Percentiles rank a stretch among this genome's conserved stretches.
Evolutionary conservation across 2,797 vertebrate genomes (phyloP).

Genomic region (Pangasius macronema): DNA sequence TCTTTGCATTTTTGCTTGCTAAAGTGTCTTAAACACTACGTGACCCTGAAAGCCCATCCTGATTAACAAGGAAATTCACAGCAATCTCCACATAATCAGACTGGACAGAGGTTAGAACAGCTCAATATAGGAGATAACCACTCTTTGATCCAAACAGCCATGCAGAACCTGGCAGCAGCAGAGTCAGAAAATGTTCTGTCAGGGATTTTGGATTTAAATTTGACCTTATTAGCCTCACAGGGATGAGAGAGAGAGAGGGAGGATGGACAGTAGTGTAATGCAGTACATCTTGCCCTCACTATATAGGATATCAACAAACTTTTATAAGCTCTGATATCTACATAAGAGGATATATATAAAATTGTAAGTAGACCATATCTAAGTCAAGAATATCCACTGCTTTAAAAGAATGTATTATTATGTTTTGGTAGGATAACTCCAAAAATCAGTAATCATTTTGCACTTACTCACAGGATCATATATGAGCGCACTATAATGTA

Average conservation of each 20-base stretch:
- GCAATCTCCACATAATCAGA: conserved; percentile 87
- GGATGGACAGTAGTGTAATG: conserved; percentile 33
- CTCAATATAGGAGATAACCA: conserved; percentile 96
- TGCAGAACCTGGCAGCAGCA: conserved; percentile 84
- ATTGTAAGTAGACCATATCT: neutral
- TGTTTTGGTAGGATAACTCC: neutral
- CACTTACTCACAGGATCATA: neutral
- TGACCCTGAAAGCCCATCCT: conserved; percentile 76
- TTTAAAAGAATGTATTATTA: neutral
- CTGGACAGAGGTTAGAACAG: conserved; percentile 96
- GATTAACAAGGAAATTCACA: conserved; percentile 88
- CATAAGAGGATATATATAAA: neutral
- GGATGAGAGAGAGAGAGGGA: conserved; percentile 51
- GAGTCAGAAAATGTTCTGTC: conserved; percentile 81
- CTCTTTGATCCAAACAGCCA: conserved; percentile 90
- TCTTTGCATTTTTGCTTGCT: conserved; percentile 79
- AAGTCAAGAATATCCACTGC: neutral
- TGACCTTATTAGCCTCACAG: conserved; percentile 76
- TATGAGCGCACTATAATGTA: neutral
- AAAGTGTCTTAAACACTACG: conserved; percentile 76
- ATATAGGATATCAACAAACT: conserved; percentile 23
- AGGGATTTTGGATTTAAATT: conserved; percentile 77
- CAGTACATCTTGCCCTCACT: conserved; percentile 18
- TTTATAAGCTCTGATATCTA: conserved; percentile 14
- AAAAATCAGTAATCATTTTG: neutral